These are phyloP conservation scores for Lasiurus cinereus DNA, from an alignment of 2,113 vertebrate genomes.

Conservation along the genomic window DNA sequence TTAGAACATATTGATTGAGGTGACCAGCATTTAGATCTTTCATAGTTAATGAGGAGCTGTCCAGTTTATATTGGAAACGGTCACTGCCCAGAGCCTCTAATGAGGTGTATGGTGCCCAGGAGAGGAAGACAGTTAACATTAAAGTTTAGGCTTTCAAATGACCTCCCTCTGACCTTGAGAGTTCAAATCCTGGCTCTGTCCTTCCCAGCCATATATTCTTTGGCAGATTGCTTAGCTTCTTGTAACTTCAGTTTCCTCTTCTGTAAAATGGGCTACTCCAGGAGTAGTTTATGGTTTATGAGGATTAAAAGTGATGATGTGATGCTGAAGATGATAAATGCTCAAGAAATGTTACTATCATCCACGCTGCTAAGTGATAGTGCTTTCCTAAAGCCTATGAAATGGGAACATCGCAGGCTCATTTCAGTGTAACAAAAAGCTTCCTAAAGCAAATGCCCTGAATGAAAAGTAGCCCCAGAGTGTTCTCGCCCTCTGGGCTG, in stretches of 20 bases:
- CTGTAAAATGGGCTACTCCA: neutral
- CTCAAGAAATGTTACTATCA: neutral
- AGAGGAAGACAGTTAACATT: neutral
- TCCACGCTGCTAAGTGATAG: neutral
- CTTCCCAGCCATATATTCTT: neutral
- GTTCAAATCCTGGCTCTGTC: neutral
- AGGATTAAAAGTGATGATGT: neutral
- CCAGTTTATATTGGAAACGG: slow-evolving; percentile 40
- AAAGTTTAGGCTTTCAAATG: neutral
- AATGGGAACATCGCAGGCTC: neutral
- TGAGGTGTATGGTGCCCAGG: neutral
- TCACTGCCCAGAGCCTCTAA: neutral
- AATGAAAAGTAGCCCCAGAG: neutral
- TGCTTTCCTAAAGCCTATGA: neutral
- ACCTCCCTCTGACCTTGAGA: neutral
- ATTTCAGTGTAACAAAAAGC: neutral
- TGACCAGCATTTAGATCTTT: neutral
- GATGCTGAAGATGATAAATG: neutral
- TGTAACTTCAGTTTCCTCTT: slow-evolving; percentile 1
- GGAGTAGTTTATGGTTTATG: neutral
- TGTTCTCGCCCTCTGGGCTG: neutral
- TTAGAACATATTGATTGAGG: slow-evolving; percentile 4
- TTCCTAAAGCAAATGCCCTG: slow-evolving; percentile 1
- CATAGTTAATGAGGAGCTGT: slow-evolving; percentile 62
- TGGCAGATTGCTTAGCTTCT: neutral